Evolutionary conservation across 1,140 invertebrate species (phyloP).

Genomic region (Planococcus citri): DNA sequence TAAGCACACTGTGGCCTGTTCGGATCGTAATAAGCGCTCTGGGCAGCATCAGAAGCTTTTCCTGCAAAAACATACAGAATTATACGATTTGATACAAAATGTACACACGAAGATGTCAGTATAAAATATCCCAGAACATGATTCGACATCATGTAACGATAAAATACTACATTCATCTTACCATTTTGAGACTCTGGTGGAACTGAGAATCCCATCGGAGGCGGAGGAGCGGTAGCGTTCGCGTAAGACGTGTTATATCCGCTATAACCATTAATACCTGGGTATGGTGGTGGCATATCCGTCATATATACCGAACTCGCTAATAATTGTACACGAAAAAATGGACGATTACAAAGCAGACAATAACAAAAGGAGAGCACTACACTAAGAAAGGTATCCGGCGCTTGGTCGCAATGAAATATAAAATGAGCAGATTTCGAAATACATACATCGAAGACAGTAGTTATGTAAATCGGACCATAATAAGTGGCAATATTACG

Average conservation of each 20-base stretch:
- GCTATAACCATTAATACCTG: conserved; percentile 52
- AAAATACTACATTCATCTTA: not conserved
- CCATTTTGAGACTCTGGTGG: not conserved
- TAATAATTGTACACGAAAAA: conserved; percentile 32
- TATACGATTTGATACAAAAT: no score
- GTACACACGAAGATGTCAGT: conserved; percentile 23
- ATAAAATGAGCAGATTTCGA: no score
- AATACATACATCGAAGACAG: no score
- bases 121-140: conserved; percentile 8
- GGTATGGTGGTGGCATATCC: conserved; percentile 88
- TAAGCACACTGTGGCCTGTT: conserved; percentile 69
- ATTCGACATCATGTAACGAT: not conserved
- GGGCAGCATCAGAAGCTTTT: conserved; percentile 74
- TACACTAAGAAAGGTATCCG: no score
- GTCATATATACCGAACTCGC: conserved; percentile 81
- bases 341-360: no score
- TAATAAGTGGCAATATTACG: no score
- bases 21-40: conserved; percentile 76
- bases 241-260: conserved; percentile 34
- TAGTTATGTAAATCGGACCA: no score
- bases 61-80: conserved; percentile 32
- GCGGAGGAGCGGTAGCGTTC: conserved; percentile 25
- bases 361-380: no score
- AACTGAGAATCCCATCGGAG: conserved; percentile 11
- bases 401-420: no score